Conservation (phyloP, 2,797 vertebrate species). For the Perodicticus potto region DNA sequence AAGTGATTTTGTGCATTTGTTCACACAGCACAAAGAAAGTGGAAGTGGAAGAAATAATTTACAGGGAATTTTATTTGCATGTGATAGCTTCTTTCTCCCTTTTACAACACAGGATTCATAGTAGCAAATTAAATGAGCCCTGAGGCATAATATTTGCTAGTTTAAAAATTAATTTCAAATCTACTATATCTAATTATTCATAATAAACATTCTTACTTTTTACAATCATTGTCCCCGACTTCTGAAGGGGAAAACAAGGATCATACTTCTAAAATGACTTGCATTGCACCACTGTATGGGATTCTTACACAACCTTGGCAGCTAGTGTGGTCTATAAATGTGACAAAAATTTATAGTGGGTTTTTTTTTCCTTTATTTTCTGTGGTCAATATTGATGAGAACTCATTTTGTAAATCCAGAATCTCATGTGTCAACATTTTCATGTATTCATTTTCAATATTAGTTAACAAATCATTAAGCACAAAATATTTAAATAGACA, state of each 20-base stretch:
- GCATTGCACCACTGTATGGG: background rate
- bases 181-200: background rate
- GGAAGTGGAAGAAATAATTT: constrained; percentile 8
- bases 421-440: background rate
- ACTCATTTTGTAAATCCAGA: background rate
- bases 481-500: constrained; percentile 23
- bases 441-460: constrained; percentile 42
- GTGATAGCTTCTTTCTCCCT: background rate
- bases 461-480: background rate
- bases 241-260: constrained; percentile 7
- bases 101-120: background rate
- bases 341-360: background rate
- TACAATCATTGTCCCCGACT: background rate
- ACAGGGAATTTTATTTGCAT: background rate
- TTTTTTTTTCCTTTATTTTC: background rate
- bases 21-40: background rate
- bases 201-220: background rate
- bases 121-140: constrained; percentile 13
- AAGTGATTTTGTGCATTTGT: background rate
- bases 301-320: background rate
- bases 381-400: background rate
- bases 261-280: background rate
- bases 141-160: background rate
- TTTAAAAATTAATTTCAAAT: constrained; percentile 52
- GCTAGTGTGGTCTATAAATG: background rate